Base-by-base conservation (phyloP, 2,797 vertebrate species). In the Tauraco hartlaubi region DNA sequence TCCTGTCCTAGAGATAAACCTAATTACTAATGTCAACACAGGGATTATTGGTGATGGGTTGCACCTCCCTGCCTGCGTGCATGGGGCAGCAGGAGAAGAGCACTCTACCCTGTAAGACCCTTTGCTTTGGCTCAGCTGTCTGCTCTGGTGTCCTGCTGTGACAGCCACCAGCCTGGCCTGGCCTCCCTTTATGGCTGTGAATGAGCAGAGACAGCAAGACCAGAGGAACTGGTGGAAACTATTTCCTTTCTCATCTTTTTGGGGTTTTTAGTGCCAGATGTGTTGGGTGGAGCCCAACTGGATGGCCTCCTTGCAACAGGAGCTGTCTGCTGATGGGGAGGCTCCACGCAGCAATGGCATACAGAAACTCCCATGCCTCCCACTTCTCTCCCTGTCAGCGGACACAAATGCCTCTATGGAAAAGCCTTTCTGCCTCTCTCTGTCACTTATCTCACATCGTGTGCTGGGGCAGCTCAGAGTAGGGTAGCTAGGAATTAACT, bases 391-490 rank as follows among this genome's bases (percentile, higher is more conserved):
- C 35, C 37, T n/a, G 49, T 44, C 88, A 52, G 62, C 15, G 15
- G 59, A n/a, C 62, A 39, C 69, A 25, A 2, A 43, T 39, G 55
- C 51, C 80, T 49, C 61, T 49, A 52, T 67, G 89, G 90, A 89
- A 79, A 84, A 94, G 44, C 81, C 83, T 43, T 88, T 85, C 91
- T 84, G 85, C 83, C 88, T 74, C 68, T 69, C 66, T 26, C 78
- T 87, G 84, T 80, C 66, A 74, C 97, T 81, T 69, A 16, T 71
- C 56, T 69, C 75, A 4, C 69, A 3, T 31, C 80, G 12, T 0
- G 2, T 90, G 72, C 96, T 72, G 92, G 91, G 91, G 85, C 93
- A 94, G 79, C 93, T 95, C 93, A 15, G 94, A 90, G 81, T 9
- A 56, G 79, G 89, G 89, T 9, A 72, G 48, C 76, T 73, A 19